Conservation (phyloP, 2,113 vertebrate genomes). For the Pavo muticus region DNA sequence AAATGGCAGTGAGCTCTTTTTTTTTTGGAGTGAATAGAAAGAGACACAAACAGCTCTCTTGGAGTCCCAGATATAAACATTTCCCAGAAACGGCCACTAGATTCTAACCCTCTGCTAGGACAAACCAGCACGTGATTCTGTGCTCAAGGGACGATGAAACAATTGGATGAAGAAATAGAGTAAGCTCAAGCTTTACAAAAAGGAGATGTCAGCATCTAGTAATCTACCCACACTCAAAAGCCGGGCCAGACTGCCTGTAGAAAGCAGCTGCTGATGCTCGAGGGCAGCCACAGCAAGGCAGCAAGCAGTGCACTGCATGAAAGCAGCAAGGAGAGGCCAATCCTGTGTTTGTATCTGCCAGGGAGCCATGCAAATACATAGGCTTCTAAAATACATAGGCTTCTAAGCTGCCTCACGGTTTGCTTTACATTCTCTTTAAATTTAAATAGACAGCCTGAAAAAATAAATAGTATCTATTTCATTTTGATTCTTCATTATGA, state of each 20-base stretch:
- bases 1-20: neutral
- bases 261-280: no score
- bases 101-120: neutral
- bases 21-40: neutral
- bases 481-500: no score
- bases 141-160: neutral
- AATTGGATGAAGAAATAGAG: neutral
- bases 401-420: no score
- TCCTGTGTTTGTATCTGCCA: no score
- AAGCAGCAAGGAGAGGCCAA: no score
- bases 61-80: neutral
- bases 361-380: no score
- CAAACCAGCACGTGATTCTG: neutral
- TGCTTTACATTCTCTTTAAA: no score
- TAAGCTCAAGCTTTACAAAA: neutral
- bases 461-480: no score
- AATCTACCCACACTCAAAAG: neutral
- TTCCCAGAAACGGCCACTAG: constrained; percentile 1
- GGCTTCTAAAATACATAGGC: no score
- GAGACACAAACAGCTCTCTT: neutral
- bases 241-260: fast-evolving
- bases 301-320: no score
- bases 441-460: no score
- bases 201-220: neutral
- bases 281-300: no score